Evolutionary conservation across 2,113 vertebrate genomes (phyloP).

Genomic region (Seriola aureovittata): DNA sequence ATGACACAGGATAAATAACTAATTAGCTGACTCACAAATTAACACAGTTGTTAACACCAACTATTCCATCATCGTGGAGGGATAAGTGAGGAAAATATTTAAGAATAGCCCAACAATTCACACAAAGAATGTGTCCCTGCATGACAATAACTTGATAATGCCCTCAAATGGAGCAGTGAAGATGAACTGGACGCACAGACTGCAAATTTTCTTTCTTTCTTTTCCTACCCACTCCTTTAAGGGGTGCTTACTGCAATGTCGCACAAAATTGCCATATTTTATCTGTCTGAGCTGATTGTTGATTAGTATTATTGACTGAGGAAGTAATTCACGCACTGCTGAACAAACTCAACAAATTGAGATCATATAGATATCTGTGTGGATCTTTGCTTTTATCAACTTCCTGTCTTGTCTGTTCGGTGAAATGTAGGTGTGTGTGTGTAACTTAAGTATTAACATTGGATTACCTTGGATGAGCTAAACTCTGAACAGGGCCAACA

Average conservation of each 20-base stretch:
- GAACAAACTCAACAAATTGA: background rate
- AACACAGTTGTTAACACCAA: conserved; percentile 58
- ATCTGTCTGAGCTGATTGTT: conserved; percentile 13
- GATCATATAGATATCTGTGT: background rate
- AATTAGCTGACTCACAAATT: conserved; percentile 57
- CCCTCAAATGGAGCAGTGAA: conserved; percentile 35
- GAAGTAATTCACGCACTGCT: background rate
- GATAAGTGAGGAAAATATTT: conserved; percentile 19
- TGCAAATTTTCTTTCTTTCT: conserved; percentile 11
- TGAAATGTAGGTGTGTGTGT: background rate
- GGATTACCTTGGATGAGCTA: conserved; percentile 28
- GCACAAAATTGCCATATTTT: conserved; percentile 14
- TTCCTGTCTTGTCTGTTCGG: background rate
- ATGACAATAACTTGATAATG: conserved; percentile 30
- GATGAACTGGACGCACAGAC: conserved; percentile 11
- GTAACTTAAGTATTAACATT: conserved; percentile 21
- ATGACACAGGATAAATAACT: conserved; percentile 64
- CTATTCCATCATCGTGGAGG: conserved; percentile 40
- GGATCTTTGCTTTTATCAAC: background rate
- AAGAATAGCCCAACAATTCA: conserved; percentile 12
- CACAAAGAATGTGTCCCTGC: conserved; percentile 10
- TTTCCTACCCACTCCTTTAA: conserved; percentile 20
- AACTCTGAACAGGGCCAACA: conserved; percentile 22
- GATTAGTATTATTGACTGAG: conserved; percentile 29
- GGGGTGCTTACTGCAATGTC: background rate